Conservation (phyloP, 2,888 invertebrate species). For the Rhodophaea formosa region DNA sequence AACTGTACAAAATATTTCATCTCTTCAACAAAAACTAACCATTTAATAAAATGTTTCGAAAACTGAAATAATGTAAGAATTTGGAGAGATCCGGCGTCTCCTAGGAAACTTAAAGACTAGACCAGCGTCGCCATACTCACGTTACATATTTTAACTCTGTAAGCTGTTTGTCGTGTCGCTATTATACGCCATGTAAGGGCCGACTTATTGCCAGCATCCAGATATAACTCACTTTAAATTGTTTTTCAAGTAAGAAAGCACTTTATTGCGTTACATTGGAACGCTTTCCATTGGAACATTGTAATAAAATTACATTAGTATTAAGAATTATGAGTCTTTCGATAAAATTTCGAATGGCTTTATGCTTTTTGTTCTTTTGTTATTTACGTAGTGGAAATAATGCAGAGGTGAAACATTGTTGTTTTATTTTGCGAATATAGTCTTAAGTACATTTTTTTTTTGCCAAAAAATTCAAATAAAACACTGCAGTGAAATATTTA, state of each 20-base stretch:
- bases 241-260: slow-evolving; percentile 63
- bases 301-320: slow-evolving; percentile 55
- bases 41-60: neutral
- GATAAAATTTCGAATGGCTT: slow-evolving; percentile 45
- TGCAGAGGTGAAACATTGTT: slow-evolving; percentile 44
- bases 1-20: too few species aligned
- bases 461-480: neutral
- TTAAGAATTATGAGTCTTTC: slow-evolving; percentile 53
- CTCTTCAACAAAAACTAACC: too few species aligned
- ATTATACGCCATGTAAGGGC: slow-evolving; percentile 78
- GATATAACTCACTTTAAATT: slow-evolving; percentile 76
- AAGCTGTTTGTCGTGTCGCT: slow-evolving; percentile 81
- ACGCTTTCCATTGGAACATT: slow-evolving; percentile 59
- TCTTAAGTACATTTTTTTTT: neutral
- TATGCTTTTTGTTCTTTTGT: slow-evolving; percentile 53
- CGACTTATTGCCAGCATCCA: slow-evolving; percentile 71
- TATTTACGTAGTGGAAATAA: slow-evolving; percentile 47
- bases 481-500: too few species aligned
- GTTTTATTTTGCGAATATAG: neutral
- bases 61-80: slow-evolving; percentile 19
- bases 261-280: slow-evolving; percentile 66
- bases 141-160: slow-evolving; percentile 63
- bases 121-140: slow-evolving; percentile 71
- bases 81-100: slow-evolving; percentile 54
- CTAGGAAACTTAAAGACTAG: slow-evolving; percentile 64